Percentiles rank a stretch among this genome's conserved stretches.
Evolutionary conservation across 2,888 invertebrate genomes (phyloP).

Genomic region (Drosophila paramelanica): DNA sequence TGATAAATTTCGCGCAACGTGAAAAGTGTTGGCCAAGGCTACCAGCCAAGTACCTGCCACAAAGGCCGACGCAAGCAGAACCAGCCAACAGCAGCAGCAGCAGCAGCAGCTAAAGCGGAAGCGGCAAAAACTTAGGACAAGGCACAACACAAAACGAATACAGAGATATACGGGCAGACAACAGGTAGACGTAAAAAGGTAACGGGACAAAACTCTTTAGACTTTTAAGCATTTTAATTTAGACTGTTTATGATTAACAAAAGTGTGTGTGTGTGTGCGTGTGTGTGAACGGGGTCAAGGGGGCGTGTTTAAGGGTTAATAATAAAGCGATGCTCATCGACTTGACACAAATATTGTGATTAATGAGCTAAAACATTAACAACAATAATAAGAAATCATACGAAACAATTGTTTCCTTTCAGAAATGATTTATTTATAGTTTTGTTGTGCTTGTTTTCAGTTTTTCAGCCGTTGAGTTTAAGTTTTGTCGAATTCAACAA

Average conservation of each 20-base stretch:
- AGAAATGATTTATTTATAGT: no score
- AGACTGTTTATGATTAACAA: constrained; percentile 26
- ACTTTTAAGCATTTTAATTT: constrained; percentile 37
- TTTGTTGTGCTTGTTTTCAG: no score
- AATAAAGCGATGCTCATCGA: background rate
- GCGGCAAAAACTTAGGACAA: constrained; percentile 11
- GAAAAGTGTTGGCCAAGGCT: constrained; percentile 74
- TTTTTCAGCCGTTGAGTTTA: no score
- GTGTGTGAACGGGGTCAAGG: background rate
- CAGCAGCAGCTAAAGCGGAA: constrained; percentile 25
- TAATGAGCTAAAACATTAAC: background rate
- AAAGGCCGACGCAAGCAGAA: constrained; percentile 52
- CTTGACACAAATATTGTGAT: background rate
- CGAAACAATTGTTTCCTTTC: no score
- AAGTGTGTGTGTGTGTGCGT: background rate
- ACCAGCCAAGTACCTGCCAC: constrained; percentile 59
- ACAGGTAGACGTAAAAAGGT: constrained; percentile 33
- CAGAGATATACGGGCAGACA: constrained; percentile 44
- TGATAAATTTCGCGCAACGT: constrained; percentile 82
- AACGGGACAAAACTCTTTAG: constrained; percentile 20
- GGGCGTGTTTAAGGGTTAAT: background rate
- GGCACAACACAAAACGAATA: constrained; percentile 34
- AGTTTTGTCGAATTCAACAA: no score
- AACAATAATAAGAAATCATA: background rate
- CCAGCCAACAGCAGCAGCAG: constrained; percentile 11